Percentiles rank a stretch among this genome's conserved stretches.
Conservation (phyloP, 2,797 vertebrate genomes). For the Eulemur mongoz region DNA sequence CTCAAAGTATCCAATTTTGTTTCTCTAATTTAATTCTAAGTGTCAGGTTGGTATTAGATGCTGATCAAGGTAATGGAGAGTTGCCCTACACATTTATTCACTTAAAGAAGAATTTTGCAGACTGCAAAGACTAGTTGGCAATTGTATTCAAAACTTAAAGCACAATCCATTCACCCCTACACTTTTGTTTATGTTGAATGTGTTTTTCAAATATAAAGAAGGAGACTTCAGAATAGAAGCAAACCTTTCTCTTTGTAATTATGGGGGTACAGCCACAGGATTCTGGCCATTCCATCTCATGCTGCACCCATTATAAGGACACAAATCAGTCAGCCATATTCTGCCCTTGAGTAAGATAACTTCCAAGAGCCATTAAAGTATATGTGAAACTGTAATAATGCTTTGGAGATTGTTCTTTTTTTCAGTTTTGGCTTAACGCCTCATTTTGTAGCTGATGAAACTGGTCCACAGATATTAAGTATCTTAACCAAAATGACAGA, state of each 20-base stretch:
- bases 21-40: conserved; percentile 77
- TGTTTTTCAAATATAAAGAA: conserved; percentile 48
- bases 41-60: conserved; percentile 72
- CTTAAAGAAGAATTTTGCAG: conserved; percentile 72
- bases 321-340: not conserved
- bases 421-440: not conserved
- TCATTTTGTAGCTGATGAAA: not conserved
- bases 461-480: not conserved
- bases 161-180: conserved; percentile 19
- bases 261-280: not conserved
- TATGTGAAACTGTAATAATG: not conserved
- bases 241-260: not conserved
- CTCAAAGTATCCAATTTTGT: conserved; percentile 76
- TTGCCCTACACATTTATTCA: conserved; percentile 64
- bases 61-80: conserved; percentile 72
- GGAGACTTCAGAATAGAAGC: not conserved
- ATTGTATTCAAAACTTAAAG: conserved; percentile 63
- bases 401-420: not conserved
- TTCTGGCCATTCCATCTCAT: not conserved
- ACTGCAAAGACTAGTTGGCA: conserved; percentile 54
- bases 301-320: not conserved
- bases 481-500: not conserved
- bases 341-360: not conserved
- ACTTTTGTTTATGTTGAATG: conserved; percentile 55
- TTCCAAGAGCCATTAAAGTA: not conserved